A percentile compares a stretch with the other conserved stretches of the same genome.
Conservation (phyloP, 2,797 vertebrate species). For the Dipus sagitta region DNA sequence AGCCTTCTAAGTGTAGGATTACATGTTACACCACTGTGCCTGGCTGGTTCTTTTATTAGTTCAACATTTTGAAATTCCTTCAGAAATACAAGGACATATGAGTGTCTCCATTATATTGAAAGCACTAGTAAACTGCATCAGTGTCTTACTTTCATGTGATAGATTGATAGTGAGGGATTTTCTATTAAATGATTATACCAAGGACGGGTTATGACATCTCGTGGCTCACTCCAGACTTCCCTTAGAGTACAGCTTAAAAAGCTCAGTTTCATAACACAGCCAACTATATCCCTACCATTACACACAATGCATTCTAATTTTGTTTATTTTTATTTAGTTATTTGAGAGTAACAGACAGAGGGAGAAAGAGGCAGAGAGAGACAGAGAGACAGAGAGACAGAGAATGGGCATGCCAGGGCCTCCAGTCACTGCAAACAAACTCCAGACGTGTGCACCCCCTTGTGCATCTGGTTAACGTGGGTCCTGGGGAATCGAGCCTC, state of each 20-base stretch:
- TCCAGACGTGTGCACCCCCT: too few species aligned
- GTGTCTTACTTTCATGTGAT: not conserved
- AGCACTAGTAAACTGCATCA: slow-evolving; percentile 31
- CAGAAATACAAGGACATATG: slow-evolving; percentile 67
- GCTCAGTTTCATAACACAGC: not conserved
- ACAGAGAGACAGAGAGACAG: too few species aligned
- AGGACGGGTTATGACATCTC: slow-evolving; percentile 74
- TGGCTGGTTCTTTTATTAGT: slow-evolving; percentile 65
- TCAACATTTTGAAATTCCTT: slow-evolving; percentile 73
- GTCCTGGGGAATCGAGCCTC: too few species aligned
- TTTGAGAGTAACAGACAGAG: too few species aligned
- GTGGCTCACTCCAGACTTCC: slow-evolving; percentile 64
- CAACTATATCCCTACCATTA: not conserved
- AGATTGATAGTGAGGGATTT: slow-evolving; percentile 43
- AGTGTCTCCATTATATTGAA: not conserved
- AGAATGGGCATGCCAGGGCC: too few species aligned
- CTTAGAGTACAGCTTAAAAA: not conserved
- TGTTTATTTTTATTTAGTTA: too few species aligned
- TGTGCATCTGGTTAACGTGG: too few species aligned
- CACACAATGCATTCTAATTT: not conserved
- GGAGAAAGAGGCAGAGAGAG: too few species aligned
- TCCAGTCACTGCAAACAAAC: too few species aligned
- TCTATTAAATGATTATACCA: slow-evolving; percentile 57
- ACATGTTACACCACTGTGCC: not conserved
- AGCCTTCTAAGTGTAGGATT: not conserved